phyloP scores from a whole-genome alignment of 2,113 vertebrate genomes.

The Neolamprologus tretocephalus region DNA sequence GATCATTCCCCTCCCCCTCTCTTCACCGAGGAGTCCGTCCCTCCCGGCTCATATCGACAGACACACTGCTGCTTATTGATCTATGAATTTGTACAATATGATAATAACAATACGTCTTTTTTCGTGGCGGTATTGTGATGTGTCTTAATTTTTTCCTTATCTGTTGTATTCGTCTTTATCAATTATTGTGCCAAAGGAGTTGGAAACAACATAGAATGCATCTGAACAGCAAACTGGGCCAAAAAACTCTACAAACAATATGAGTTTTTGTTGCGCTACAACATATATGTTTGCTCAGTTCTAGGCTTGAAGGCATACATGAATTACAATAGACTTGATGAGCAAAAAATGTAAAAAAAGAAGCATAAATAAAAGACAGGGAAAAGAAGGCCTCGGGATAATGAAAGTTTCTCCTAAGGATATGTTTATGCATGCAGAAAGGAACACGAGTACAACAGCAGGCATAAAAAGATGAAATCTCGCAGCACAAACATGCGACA shows the following conservation, averaged over 20 bases:
- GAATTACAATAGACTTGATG: neutral
- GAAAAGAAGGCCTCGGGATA: neutral
- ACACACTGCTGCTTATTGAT: constrained; percentile 54
- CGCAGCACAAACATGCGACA: neutral
- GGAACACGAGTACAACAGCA: neutral
- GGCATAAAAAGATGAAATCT: neutral
- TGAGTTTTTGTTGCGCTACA: neutral
- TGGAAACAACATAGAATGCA: neutral
- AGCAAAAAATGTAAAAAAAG: neutral
- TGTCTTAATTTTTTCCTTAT: neutral
- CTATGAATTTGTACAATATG: constrained; percentile 60
- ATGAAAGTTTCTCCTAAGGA: constrained; percentile 13
- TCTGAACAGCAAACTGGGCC: neutral
- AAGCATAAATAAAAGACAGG: constrained; percentile 1
- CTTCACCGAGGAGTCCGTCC: neutral
- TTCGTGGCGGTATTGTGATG: constrained; percentile 1
- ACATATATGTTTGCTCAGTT: neutral
- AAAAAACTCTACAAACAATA: neutral
- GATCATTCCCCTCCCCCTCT: constrained; percentile 9
- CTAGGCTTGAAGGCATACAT: neutral
- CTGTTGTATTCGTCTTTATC: neutral
- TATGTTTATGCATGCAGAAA: neutral
- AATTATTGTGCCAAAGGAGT: neutral
- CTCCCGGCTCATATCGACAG: constrained; percentile 52
- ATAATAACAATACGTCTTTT: constrained; percentile 40